Evolutionary conservation across 2,797 vertebrate genomes (phyloP).

Genomic region (Glossophaga mutica): DNA sequence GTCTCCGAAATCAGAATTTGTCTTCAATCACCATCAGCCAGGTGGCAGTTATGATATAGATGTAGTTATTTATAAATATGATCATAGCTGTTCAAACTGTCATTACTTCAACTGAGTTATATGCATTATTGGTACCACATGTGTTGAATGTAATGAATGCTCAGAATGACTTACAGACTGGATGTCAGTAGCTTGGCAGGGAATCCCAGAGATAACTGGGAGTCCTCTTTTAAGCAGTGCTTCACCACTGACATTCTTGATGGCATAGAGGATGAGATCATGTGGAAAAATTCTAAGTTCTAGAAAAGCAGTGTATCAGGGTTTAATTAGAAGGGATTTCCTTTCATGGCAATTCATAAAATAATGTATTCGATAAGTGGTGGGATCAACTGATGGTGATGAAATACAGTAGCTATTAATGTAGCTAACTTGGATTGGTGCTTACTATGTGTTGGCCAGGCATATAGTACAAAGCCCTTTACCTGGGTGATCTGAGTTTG

Average conservation of each 20-base stretch:
- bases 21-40: not conserved
- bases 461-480: not conserved
- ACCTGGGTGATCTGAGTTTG: not conserved
- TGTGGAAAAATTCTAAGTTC: not conserved
- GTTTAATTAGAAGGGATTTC: conserved; percentile 23
- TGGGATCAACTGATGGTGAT: not conserved
- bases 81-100: not conserved
- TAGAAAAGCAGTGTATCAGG: not conserved
- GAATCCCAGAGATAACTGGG: not conserved
- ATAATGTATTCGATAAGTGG: not conserved
- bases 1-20: conserved; percentile 5
- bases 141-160: not conserved
- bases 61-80: not conserved
- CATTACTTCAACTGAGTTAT: not conserved
- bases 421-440: not conserved
- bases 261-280: not conserved
- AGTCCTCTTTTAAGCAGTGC: not conserved
- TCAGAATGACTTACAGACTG: not conserved
- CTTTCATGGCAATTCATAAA: conserved; percentile 31
- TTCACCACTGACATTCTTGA: not conserved
- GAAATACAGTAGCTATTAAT: not conserved
- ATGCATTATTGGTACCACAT: not conserved
- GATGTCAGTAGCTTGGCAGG: not conserved
- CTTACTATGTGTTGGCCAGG: not conserved
- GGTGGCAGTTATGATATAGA: not conserved